Evolutionary conservation across 1,140 invertebrate genomes (phyloP).

Genomic region (Procambarus virginalis): DNA sequence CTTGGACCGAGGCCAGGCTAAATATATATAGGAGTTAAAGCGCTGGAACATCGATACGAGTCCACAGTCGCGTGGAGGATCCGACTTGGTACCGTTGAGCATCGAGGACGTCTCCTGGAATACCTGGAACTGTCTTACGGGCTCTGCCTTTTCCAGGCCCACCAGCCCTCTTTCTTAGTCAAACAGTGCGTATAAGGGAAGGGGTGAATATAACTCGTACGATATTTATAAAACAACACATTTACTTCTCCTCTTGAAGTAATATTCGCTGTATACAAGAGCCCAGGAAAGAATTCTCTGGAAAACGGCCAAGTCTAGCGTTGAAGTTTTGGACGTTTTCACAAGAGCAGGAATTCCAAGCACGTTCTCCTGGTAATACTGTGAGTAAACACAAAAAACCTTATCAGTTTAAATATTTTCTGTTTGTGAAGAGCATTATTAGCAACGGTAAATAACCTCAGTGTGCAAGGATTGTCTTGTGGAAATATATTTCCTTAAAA

Average conservation of each 20-base stretch:
- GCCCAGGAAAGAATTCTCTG: conserved; percentile 25
- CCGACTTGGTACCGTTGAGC: conserved; percentile 32
- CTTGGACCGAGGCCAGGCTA: conserved; percentile 49
- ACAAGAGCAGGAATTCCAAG: not conserved
- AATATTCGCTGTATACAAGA: conserved; percentile 45
- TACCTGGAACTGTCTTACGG: conserved; percentile 2
- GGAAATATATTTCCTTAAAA: too few species aligned
- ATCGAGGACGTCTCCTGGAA: conserved; percentile 12
- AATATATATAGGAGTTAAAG: conserved; percentile 60
- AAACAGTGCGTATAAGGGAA: not conserved
- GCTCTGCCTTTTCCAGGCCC: not conserved
- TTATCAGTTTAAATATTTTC: not conserved
- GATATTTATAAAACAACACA: conserved; percentile 44
- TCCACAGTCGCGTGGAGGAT: conserved; percentile 47
- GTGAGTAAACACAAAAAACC: conserved; percentile 6
- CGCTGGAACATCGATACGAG: conserved; percentile 57
- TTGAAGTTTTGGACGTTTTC: conserved; percentile 25
- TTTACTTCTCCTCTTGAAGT: conserved; percentile 37
- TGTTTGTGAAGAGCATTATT: not conserved
- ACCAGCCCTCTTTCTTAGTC: not conserved
- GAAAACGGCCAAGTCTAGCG: conserved; percentile 43
- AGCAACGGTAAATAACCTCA: not conserved
- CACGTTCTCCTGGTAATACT: conserved; percentile 5
- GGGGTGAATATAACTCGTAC: not conserved
- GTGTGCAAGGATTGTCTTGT: not conserved